These are phyloP conservation scores for Myopa testacea DNA, from an alignment of 2,888 invertebrate species.

Conservation along the genomic window DNA sequence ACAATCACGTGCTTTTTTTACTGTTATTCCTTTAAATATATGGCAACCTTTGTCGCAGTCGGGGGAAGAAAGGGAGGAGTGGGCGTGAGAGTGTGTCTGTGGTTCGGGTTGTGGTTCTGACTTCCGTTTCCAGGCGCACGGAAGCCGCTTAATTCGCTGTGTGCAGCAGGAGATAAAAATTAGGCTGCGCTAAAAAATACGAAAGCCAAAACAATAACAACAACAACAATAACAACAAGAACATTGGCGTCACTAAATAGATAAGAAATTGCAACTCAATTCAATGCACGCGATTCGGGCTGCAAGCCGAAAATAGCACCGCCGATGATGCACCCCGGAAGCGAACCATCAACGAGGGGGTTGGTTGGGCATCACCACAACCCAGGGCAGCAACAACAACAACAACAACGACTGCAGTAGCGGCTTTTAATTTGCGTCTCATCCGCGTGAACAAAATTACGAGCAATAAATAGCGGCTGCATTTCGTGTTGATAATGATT, in stretches of 20 bases:
- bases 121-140: conserved; percentile 34
- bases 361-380: background rate
- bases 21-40: background rate
- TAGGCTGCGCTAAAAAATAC: conserved; percentile 13
- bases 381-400: conserved; percentile 13
- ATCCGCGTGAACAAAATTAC: conserved; percentile 34
- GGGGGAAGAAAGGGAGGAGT: background rate
- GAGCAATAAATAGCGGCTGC: conserved; percentile 32
- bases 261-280: conserved; percentile 38
- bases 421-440: conserved; percentile 38
- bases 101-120: background rate
- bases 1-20: background rate
- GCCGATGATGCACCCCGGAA: conserved; percentile 10
- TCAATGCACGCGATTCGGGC: conserved; percentile 31
- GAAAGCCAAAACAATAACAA: conserved; percentile 8
- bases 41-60: too few relatives aligned
- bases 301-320: conserved; percentile 2
- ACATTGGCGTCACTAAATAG: background rate
- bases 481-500: conserved; percentile 38
- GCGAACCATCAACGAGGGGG: conserved; percentile 11
- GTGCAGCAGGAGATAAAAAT: conserved; percentile 39
- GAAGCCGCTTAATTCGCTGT: conserved; percentile 47
- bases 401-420: background rate
- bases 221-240: background rate
- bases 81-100: background rate